Percentiles rank a stretch among this genome's conserved stretches.
Conservation (phyloP, 2,888 invertebrate genomes). For the Bombylius major region DNA sequence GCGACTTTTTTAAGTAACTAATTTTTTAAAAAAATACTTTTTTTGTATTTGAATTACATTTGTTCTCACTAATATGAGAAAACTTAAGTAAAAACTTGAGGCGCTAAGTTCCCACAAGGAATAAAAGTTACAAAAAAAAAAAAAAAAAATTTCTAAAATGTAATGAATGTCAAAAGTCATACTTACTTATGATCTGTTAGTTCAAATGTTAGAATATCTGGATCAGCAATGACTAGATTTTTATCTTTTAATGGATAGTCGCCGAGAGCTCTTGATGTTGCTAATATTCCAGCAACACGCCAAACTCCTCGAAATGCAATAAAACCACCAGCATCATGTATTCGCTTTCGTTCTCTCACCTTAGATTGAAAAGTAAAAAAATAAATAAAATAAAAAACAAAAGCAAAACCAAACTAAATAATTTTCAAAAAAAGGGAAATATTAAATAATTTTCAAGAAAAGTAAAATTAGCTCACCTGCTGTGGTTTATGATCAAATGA, state of each 20-base stretch:
- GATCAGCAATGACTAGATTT: slow-evolving; percentile 87
- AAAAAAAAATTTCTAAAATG: no score
- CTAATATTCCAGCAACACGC: slow-evolving; percentile 89
- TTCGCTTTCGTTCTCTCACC: slow-evolving; percentile 80
- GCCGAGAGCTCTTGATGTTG: slow-evolving; percentile 86
- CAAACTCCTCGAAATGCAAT: slow-evolving; percentile 93
- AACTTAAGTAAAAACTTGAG: no score
- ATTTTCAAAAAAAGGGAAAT: not conserved
- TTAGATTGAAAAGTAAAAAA: slow-evolving; percentile 27
- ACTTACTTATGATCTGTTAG: slow-evolving; percentile 59
- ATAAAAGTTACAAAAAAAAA: no score
- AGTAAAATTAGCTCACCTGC: slow-evolving; percentile 47
- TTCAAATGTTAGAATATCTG: slow-evolving; percentile 87
- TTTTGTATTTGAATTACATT: not conserved
- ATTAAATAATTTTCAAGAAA: not conserved
- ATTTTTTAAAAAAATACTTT: not conserved
- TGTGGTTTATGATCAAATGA: slow-evolving; percentile 97
- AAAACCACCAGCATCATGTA: slow-evolving; percentile 90
- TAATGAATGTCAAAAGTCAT: not conserved
- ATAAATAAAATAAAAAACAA: not conserved
- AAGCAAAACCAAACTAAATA: no score
- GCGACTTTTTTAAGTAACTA: no score
- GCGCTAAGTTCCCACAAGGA: no score
- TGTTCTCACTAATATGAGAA: not conserved
- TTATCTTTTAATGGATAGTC: slow-evolving; percentile 92